These are phyloP conservation scores for Holcopasites calliopsidis DNA, from an alignment of 1,140 invertebrate species.

Conservation along the genomic window DNA sequence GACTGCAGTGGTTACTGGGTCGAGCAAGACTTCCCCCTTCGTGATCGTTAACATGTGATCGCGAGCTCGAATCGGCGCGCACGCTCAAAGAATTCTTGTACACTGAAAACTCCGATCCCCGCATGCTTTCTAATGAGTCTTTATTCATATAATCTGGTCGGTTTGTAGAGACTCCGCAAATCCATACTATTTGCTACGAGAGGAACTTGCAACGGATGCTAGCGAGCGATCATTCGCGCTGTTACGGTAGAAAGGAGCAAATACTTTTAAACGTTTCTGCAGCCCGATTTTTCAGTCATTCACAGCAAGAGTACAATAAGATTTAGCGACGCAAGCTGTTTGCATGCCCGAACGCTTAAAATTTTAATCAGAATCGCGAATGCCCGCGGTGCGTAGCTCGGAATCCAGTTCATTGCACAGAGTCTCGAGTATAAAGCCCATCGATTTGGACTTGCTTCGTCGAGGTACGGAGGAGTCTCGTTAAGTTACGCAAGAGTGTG, in stretches of 20 bases:
- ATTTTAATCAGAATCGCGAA: background rate
- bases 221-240: background rate
- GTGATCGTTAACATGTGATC: background rate
- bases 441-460: background rate
- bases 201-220: background rate
- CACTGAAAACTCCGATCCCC: conserved; percentile 7
- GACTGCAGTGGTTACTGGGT: background rate
- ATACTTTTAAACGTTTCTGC: background rate
- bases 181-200: background rate
- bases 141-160: background rate
- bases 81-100: background rate
- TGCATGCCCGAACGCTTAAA: background rate
- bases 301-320: background rate
- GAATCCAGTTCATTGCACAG: background rate
- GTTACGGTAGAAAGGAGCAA: background rate
- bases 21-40: background rate
- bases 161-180: background rate
- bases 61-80: background rate
- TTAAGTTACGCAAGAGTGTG: background rate
- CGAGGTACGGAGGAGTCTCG: background rate
- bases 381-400: background rate
- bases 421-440: too few species aligned
- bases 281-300: background rate
- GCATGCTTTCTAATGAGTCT: conserved; percentile 7
- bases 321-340: background rate